A percentile compares a stretch with the other conserved stretches of the same genome.
Evolutionary conservation across 2,113 vertebrate species (phyloP).

Genomic region (Pterocles gutturalis): DNA sequence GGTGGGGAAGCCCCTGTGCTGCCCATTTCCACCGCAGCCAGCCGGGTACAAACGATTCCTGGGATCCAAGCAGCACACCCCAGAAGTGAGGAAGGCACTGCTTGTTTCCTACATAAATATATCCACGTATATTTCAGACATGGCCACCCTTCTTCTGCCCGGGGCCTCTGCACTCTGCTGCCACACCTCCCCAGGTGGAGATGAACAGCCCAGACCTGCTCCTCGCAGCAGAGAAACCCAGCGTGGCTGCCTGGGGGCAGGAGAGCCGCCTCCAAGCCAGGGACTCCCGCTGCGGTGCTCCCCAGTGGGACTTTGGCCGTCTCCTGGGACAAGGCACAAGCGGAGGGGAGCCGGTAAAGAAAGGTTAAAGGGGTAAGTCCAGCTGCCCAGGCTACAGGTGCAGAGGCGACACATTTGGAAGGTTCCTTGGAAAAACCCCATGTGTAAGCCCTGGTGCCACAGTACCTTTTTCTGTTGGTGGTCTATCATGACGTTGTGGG

Average conservation of each 20-base stretch:
- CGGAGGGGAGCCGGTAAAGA: background rate
- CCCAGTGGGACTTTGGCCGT: background rate
- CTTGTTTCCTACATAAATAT: background rate
- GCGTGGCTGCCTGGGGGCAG: background rate
- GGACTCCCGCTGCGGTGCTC: background rate
- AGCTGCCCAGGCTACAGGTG: background rate
- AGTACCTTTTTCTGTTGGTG: slow-evolving; percentile 97
- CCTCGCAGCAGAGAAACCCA: background rate
- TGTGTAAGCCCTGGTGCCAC: background rate
- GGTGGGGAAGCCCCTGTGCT: background rate
- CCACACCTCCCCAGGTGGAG: background rate
- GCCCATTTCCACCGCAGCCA: background rate
- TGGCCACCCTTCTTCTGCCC: background rate
- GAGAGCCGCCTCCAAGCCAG: background rate
- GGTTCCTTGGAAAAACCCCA: background rate
- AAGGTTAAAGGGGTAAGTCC: background rate
- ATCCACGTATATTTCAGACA: background rate
- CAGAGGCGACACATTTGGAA: background rate
- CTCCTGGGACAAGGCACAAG: background rate
- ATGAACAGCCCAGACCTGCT: background rate
- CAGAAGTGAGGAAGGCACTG: background rate
- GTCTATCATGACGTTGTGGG: slow-evolving; percentile 99
- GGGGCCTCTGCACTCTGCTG: background rate
- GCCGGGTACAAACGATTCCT: background rate
- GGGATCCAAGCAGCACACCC: background rate